Evolutionary conservation across 1,140 invertebrate species (phyloP).

Genomic region (Hydropsyche tenuis): DNA sequence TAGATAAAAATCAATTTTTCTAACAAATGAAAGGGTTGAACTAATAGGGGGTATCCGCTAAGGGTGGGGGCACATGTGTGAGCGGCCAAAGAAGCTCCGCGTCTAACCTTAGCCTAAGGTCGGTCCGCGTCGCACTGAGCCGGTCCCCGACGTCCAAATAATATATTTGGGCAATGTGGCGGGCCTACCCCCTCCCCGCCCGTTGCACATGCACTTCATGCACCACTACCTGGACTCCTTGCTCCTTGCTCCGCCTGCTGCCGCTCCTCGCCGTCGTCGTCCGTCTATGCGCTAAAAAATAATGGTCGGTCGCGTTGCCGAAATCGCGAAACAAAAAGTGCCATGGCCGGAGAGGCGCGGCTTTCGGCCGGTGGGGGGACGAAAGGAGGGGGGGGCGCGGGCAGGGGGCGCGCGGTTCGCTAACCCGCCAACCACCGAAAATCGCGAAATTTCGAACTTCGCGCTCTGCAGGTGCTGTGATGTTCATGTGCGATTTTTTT

Average conservation of each 20-base stretch:
- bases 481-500: background rate
- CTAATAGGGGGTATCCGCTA: constrained; percentile 12
- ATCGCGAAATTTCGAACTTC: constrained; percentile 34
- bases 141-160: constrained; percentile 9
- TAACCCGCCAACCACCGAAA: constrained; percentile 41
- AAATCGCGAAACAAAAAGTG: constrained; percentile 43
- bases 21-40: too few relatives aligned
- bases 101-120: constrained; percentile 42
- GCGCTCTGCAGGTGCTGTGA: background rate
- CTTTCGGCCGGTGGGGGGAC: background rate
- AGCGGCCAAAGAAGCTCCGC: constrained; percentile 26
- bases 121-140: constrained; percentile 39
- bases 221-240: background rate
- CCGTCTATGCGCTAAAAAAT: constrained; percentile 46
- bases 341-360: constrained; percentile 17
- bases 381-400: background rate
- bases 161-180: constrained; percentile 20
- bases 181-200: background rate
- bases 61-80: too few relatives aligned
- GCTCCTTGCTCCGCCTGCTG: background rate
- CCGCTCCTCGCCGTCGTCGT: background rate
- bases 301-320: constrained; percentile 32
- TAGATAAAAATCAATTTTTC: too few relatives aligned
- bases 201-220: too few relatives aligned
- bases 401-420: background rate